Conservation (phyloP, 2,888 invertebrate genomes). For the Watsonalla cultraria region DNA sequence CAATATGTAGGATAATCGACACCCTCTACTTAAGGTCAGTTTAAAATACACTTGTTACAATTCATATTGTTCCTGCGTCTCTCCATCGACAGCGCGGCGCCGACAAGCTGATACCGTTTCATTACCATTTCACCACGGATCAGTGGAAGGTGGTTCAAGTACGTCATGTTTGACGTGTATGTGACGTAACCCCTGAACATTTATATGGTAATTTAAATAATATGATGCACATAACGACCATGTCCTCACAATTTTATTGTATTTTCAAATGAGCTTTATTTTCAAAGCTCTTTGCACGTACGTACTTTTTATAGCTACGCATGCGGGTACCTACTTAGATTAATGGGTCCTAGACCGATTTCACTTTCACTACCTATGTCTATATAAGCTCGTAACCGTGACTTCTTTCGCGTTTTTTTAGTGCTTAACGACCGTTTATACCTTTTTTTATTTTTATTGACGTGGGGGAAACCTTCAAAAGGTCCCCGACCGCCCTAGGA, state of each 20-base stretch:
- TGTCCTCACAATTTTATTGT: background rate
- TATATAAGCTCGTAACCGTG: no score
- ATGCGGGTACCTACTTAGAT: no score
- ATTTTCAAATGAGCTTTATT: no score
- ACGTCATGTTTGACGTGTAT: constrained; percentile 46
- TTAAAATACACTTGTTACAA: background rate
- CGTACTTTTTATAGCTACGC: no score
- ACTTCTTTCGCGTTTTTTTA: no score
- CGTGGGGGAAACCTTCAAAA: no score
- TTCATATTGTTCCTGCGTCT: constrained; percentile 4
- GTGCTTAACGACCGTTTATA: no score
- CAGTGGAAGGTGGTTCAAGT: constrained; percentile 34
- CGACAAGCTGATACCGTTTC: constrained; percentile 6
- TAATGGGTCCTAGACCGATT: no score
- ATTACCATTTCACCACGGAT: constrained; percentile 19
- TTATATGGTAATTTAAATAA: constrained; percentile 4
- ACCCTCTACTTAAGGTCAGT: constrained; percentile 48
- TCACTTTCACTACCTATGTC: no score
- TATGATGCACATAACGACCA: constrained; percentile 3
- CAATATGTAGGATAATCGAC: constrained; percentile 44
- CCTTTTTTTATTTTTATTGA: no score
- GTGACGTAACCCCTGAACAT: constrained; percentile 43
- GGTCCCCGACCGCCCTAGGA: no score
- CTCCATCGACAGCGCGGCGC: background rate
- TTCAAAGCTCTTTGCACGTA: no score